These are phyloP conservation scores for Eremophila alpestris DNA, from an alignment of 2,797 vertebrate genomes.

Conservation along the genomic window DNA sequence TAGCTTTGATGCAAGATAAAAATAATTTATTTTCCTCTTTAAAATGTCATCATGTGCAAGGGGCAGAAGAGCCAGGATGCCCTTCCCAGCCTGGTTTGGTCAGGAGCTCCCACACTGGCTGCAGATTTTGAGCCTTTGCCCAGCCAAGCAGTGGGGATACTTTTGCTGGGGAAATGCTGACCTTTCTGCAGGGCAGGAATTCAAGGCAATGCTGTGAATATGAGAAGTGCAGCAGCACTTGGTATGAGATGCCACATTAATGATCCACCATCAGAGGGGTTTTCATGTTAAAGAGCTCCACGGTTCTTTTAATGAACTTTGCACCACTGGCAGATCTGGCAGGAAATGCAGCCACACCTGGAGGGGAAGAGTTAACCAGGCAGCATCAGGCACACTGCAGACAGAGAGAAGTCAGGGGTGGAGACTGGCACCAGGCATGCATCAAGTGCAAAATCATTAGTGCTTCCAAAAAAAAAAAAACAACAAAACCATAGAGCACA, in stretches of 20 bases:
- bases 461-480: neutral
- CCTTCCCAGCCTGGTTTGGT: neutral
- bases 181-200: neutral
- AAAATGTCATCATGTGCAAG: neutral
- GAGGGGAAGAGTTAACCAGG: conserved; percentile 10
- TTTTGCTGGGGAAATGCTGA: neutral
- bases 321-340: neutral
- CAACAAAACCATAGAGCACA: neutral
- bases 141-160: neutral
- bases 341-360: neutral
- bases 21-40: neutral
- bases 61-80: neutral
- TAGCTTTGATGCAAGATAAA: neutral
- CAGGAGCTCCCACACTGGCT: neutral
- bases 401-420: neutral
- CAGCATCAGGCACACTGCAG: neutral
- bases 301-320: fast-evolving
- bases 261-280: fast-evolving
- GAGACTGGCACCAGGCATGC: neutral
- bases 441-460: neutral
- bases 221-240: neutral
- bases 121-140: neutral
- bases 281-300: neutral
- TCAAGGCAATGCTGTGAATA: neutral
- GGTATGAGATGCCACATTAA: neutral